Conservation (phyloP, 2,888 invertebrate species). For the Sarcophaga variegata region DNA sequence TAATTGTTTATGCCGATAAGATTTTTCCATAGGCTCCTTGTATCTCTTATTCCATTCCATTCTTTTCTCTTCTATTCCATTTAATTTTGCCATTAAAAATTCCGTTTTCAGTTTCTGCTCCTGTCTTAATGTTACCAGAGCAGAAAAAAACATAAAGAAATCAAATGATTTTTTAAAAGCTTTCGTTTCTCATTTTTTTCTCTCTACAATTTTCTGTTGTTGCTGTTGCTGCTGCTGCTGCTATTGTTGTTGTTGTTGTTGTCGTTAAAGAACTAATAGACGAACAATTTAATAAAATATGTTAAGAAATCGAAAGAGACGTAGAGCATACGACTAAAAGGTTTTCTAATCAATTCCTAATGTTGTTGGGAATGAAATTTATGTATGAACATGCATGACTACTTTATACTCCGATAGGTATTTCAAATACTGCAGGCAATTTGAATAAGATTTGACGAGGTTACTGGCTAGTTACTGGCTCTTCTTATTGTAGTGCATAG, state of each 20-base stretch:
- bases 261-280: slow-evolving; percentile 54
- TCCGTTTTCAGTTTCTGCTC: too few species aligned
- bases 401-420: not conserved
- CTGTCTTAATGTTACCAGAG: too few species aligned
- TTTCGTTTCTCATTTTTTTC: slow-evolving; percentile 1
- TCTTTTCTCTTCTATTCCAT: not conserved
- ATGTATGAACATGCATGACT: slow-evolving; percentile 37
- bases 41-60: not conserved
- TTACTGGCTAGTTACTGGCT: too few species aligned
- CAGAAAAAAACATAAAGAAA: not conserved
- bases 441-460: not conserved
- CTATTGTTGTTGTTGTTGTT: not conserved
- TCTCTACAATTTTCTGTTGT: too few species aligned
- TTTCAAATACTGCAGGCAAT: not conserved
- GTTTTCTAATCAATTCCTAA: slow-evolving; percentile 67
- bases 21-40: not conserved
- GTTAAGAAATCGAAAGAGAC: slow-evolving; percentile 13
- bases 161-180: slow-evolving; percentile 46
- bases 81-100: too few species aligned
- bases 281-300: slow-evolving; percentile 47
- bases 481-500: too few species aligned
- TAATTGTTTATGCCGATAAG: not conserved
- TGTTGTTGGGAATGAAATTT: slow-evolving; percentile 47
- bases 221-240: too few species aligned
- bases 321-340: slow-evolving; percentile 49